Evolutionary conservation across 2,113 vertebrate genomes (phyloP).

Genomic region (Solea solea): DNA sequence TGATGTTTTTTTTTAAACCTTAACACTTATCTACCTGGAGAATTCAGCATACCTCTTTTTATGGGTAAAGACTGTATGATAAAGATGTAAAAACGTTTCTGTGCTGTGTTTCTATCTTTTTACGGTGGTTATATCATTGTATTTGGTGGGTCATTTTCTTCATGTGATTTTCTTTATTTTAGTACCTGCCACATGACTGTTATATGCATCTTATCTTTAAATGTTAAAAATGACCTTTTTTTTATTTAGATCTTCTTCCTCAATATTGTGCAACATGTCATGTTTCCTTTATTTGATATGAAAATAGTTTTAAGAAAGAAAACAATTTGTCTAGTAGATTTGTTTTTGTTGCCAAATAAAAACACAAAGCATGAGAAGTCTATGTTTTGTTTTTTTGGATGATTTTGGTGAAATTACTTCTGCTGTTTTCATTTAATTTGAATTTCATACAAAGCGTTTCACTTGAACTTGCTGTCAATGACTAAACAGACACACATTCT

Average conservation of each 20-base stretch:
- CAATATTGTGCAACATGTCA: conserved; percentile 88
- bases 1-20: conserved; percentile 75
- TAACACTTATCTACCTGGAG: conserved; percentile 96
- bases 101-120: conserved; percentile 94
- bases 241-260: conserved; percentile 76
- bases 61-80: conserved; percentile 90
- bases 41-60: conserved; percentile 96
- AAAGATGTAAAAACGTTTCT: conserved; percentile 83
- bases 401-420: conserved; percentile 34
- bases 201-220: conserved; percentile 83
- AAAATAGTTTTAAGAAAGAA: conserved; percentile 83
- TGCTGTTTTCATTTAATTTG: conserved; percentile 63
- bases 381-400: conserved; percentile 60
- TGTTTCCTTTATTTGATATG: conserved; percentile 90
- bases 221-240: conserved; percentile 85
- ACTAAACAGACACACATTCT: conserved; percentile 47
- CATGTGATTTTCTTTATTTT: conserved; percentile 76
- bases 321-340: conserved; percentile 87
- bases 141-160: conserved; percentile 91
- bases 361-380: conserved; percentile 89
- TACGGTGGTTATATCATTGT: conserved; percentile 92
- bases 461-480: conserved; percentile 37
- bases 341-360: conserved; percentile 92
- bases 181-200: conserved; percentile 89
- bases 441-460: conserved; percentile 55